Base-by-base conservation (phyloP, 2,888 invertebrate genomes). In the Cenopis cana region DNA sequence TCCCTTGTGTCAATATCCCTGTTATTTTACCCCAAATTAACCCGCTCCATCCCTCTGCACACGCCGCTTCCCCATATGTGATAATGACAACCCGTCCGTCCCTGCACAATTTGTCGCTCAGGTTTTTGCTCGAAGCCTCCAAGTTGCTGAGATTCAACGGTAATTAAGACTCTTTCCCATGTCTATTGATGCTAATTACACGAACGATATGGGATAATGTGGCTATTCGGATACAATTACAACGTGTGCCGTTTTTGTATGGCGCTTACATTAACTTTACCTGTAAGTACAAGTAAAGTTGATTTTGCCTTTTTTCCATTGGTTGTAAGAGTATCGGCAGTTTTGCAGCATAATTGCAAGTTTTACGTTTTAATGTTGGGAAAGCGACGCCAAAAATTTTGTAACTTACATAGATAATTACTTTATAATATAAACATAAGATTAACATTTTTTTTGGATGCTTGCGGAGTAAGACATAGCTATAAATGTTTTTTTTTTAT, bases 111-210 rank as follows among this genome's bases (percentile, higher is more conserved):
- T 90, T 88, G 86, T 87, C 85, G 85, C 83, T 76, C 74, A 73
- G 78, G 73, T 89, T 90, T 89, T 90, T 89, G 80, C 83, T 76
- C 74, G 77, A 76, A 75, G 70, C 77, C 74, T 70, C 74, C 68
- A 74, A 78, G 81, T 81, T 77, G 82, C 81, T 78, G 80, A 79
- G 78, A 82, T 83, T 85, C 83, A 80, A 77, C 76, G 74, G 80
- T 80, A 85, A 88, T 88, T 88, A 86, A 82, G 78, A 74, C 78
- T 75, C 76, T 82, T 85, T 85, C 83, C 85, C 83, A 85, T 78
- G 80, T 77, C 81, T 81, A 75, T 75, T 79, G 78, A 79, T 75
- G 74, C 70, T 78, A 79, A 80, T 82, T 81, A 77, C 74, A 69
- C 41, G 54, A 24, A 71, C 71, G 36, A 67, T 71, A 68, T 68